phyloP scores from a whole-genome alignment of 1,140 invertebrate genomes.

The Parasteatoda tepidariorum region DNA sequence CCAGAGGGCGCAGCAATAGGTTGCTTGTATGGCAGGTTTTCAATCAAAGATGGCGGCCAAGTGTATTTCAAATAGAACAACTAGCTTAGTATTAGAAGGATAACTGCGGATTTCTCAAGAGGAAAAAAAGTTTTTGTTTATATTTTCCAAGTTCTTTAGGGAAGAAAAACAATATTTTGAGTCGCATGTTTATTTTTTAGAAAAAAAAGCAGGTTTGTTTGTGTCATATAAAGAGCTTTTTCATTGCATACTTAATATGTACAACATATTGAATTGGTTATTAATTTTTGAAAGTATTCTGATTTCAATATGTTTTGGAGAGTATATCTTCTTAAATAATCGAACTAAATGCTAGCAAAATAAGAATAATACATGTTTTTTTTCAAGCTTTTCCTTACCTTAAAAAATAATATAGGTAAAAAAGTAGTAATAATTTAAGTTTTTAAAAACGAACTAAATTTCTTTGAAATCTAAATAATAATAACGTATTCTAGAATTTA shows the following conservation, averaged over 20 bases:
- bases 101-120: constrained; percentile 40
- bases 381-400: too few relatives aligned
- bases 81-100: constrained; percentile 44
- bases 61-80: constrained; percentile 42
- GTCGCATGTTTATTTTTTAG: constrained; percentile 2
- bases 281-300: too few relatives aligned
- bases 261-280: not conserved
- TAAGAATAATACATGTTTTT: too few relatives aligned
- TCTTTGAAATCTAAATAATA: too few relatives aligned
- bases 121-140: not conserved
- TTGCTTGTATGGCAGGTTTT: constrained; percentile 25
- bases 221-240: too few relatives aligned
- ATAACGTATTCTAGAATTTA: too few relatives aligned
- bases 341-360: too few relatives aligned
- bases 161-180: constrained; percentile 3
- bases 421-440: too few relatives aligned
- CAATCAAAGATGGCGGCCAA: constrained; percentile 41
- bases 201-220: not conserved
- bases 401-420: too few relatives aligned
- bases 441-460: too few relatives aligned
- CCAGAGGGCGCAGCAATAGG: not conserved
- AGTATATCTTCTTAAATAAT: too few relatives aligned
- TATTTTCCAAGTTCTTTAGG: not conserved
- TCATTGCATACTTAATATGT: not conserved
- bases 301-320: too few relatives aligned